A percentile compares a stretch with the other conserved stretches of the same genome.
These are phyloP conservation scores for Philonicus albiceps DNA, from an alignment of 2,888 invertebrate genomes.

Conservation along the genomic window DNA sequence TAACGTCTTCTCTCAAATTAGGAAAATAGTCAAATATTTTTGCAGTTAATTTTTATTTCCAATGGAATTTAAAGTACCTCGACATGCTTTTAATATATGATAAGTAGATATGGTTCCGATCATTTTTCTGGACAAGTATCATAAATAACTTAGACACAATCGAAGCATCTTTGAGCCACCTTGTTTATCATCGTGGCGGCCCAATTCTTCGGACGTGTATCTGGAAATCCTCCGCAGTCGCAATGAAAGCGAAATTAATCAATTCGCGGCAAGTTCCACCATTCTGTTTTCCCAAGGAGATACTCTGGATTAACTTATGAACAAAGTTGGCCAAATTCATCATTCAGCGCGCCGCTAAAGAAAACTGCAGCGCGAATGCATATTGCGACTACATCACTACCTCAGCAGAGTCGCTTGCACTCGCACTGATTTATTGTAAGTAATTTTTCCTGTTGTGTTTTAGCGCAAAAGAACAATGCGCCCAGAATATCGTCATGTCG, in stretches of 20 bases:
- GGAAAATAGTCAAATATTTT: neutral
- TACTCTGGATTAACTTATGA: neutral
- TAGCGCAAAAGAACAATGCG: neutral
- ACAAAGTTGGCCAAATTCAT: neutral
- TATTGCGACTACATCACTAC: neutral
- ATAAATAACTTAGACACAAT: neutral
- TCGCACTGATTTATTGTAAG: slow-evolving; percentile 24
- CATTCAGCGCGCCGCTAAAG: neutral
- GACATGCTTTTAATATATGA: neutral
- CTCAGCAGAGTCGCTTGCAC: neutral
- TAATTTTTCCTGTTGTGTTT: slow-evolving; percentile 25
- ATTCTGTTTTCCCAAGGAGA: neutral
- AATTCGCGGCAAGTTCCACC: neutral
- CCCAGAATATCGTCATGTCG: slow-evolving; percentile 4
- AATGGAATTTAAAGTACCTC: neutral
- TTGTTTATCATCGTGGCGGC: neutral
- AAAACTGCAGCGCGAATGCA: neutral
- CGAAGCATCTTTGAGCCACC: neutral
- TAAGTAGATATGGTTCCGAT: neutral
- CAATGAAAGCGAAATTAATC: slow-evolving; percentile 8
- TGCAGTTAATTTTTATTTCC: neutral
- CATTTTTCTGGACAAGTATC: neutral
- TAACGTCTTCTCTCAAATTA: neutral
- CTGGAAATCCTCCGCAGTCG: neutral
- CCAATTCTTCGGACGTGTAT: neutral